phyloP scores from a whole-genome alignment of 2,797 vertebrate genomes.

The Xiphorhynchus erythropygius region DNA sequence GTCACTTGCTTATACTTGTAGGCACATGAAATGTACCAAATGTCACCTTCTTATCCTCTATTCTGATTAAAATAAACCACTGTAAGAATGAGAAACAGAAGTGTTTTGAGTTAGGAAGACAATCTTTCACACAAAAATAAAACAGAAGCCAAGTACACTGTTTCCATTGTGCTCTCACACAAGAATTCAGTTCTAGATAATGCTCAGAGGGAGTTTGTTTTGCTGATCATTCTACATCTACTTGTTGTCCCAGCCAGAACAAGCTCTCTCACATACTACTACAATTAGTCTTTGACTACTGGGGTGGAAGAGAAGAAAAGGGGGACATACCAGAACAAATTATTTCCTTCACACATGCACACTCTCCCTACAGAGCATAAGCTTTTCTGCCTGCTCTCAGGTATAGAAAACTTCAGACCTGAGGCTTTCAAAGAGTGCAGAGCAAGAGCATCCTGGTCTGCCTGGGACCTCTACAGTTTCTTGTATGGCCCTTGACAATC shows the following conservation, averaged over 20 bases:
- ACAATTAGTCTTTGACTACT: background rate
- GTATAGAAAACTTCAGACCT: background rate
- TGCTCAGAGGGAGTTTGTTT: background rate
- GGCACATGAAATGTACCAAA: background rate
- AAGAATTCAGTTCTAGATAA: constrained; percentile 2
- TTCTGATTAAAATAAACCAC: background rate
- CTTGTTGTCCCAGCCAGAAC: background rate
- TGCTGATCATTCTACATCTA: background rate
- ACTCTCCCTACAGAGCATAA: background rate
- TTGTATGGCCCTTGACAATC: background rate
- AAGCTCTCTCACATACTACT: background rate
- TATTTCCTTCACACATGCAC: fast-evolving
- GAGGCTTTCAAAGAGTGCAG: background rate
- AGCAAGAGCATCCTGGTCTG: background rate
- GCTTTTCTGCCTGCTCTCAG: background rate
- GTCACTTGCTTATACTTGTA: background rate
- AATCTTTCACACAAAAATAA: background rate
- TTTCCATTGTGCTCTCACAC: background rate
- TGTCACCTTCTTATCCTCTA: background rate
- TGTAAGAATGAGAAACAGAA: background rate
- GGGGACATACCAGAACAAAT: background rate
- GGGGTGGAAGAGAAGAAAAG: background rate
- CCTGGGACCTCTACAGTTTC: background rate
- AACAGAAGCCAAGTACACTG: background rate
- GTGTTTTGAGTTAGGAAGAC: background rate